Evolutionary conservation across 1,140 invertebrate species (phyloP), one percentile per base, ranked within the genome.

Genomic region (Calephelis nemesis): DNA sequence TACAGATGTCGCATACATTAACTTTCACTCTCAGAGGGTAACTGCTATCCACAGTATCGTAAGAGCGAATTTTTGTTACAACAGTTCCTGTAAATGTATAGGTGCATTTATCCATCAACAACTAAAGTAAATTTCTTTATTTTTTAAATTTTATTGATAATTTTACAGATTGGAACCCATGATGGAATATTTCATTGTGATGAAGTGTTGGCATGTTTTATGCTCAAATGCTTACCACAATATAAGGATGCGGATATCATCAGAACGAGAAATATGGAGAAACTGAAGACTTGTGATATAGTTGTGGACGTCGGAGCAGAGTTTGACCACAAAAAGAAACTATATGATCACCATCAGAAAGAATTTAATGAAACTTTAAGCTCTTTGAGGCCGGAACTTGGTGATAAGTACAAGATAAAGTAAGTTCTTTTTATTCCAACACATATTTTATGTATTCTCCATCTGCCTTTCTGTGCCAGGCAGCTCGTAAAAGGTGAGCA

Each of bases 311-410:
- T 99, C 40, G 99, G 99, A n/a, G 95, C 94, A 7, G 94, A 95
- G 13, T 99, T 96, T 92, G 94, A 99, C 92, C 95, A 95, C 62
- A 83, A 89, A 3, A 95, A 82, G 60, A 93, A 96, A 70, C 93
- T 96, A 78, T 99, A 96, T 92, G 99, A 99, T 92, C 99, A 99
- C 92, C 99, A 99, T 88, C 98, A 99, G 92, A 95, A 95, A 90
- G 93, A 93, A 48, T 95, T 95, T 70, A 90, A 84, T 62, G 92
- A 94, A 67, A 94, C 94, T 0, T 80, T 95, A 6, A 93, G 93
- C 50, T 88, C 90, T 0, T 63, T 95, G n/a, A 81, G 86, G 3
- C 93, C 94, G 1, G 92, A 94, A 39, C 68, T 93, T 13, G 83
- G 84, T 11, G 80, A 91, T n/a, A 83, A 92, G 10, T 93, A 89